phyloP scores from a whole-genome alignment of 1,140 invertebrate genomes.

The Rhyzopertha dominica region DNA sequence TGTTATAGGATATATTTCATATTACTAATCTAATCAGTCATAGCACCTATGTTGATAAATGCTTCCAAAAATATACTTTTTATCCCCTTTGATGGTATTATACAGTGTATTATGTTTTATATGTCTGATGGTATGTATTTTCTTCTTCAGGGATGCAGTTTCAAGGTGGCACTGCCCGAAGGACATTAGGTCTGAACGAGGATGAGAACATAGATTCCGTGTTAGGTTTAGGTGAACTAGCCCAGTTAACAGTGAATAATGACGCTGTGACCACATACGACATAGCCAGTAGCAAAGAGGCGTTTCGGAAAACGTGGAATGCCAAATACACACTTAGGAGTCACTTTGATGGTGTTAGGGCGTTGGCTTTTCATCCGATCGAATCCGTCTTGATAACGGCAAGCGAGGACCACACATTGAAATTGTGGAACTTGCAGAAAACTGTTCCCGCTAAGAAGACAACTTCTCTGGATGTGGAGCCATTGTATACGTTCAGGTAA shows the following conservation, averaged over 20 bases:
- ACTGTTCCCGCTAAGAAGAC: constrained; percentile 96
- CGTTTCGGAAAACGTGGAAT: constrained; percentile 94
- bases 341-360: constrained; percentile 96
- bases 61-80: too few relatives aligned
- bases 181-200: constrained; percentile 46
- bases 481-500: constrained; percentile 87
- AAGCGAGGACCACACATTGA: constrained; percentile 97
- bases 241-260: constrained; percentile 93
- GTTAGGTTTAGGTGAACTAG: constrained; percentile 89
- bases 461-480: constrained; percentile 94
- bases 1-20: too few relatives aligned
- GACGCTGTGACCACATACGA: constrained; percentile 90
- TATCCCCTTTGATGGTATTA: too few relatives aligned
- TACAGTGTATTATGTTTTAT: too few relatives aligned
- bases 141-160: too few relatives aligned
- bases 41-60: too few relatives aligned
- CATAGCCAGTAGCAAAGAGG: constrained; percentile 82
- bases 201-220: constrained; percentile 77
- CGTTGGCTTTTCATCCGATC: constrained; percentile 95
- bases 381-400: constrained; percentile 97
- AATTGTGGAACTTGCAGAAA: constrained; percentile 98
- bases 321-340: constrained; percentile 95
- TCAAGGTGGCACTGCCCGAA: constrained; percentile 32
- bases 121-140: too few relatives aligned
- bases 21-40: too few relatives aligned